These are phyloP conservation scores for Baronia brevicornis DNA, from an alignment of 2,888 invertebrate genomes.

Conservation along the genomic window DNA sequence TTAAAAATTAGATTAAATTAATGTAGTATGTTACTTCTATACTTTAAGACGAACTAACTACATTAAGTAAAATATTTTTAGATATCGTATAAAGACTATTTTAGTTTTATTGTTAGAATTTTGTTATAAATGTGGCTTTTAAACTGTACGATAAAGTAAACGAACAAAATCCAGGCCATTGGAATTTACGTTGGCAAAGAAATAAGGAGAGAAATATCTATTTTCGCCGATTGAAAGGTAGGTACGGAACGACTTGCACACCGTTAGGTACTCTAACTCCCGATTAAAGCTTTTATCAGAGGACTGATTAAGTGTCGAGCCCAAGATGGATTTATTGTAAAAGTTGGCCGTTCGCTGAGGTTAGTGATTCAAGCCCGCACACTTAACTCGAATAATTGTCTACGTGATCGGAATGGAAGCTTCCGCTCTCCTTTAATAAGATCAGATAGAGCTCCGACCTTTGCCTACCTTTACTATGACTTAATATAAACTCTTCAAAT, in stretches of 20 bases:
- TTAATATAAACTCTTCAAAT: slow-evolving; percentile 13
- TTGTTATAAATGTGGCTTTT: too few relatives aligned
- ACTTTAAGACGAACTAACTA: slow-evolving; percentile 38
- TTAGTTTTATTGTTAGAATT: too few relatives aligned
- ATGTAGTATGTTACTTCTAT: too few relatives aligned
- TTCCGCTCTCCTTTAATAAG: slow-evolving; percentile 63
- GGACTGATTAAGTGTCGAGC: slow-evolving; percentile 74
- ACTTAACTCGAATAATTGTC: slow-evolving; percentile 74
- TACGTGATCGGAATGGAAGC: slow-evolving; percentile 70
- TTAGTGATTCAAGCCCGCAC: slow-evolving; percentile 73
- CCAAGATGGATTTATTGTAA: slow-evolving; percentile 74
- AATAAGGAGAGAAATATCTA: too few relatives aligned
- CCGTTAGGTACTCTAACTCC: slow-evolving; percentile 56
- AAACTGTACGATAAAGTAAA: too few relatives aligned
- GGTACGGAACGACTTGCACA: slow-evolving; percentile 36
- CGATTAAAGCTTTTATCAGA: slow-evolving; percentile 73
- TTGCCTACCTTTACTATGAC: slow-evolving; percentile 17
- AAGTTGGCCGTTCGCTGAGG: slow-evolving; percentile 71
- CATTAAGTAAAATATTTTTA: slow-evolving; percentile 51
- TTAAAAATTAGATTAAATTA: too few relatives aligned
- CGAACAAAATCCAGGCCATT: too few relatives aligned
- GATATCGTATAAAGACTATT: slow-evolving; percentile 36
- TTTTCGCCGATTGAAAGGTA: too few relatives aligned
- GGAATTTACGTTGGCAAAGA: too few relatives aligned
- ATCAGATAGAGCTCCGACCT: slow-evolving; percentile 49